Conservation (phyloP, 2,113 vertebrate genomes). For the Semnornis frantzii region DNA sequence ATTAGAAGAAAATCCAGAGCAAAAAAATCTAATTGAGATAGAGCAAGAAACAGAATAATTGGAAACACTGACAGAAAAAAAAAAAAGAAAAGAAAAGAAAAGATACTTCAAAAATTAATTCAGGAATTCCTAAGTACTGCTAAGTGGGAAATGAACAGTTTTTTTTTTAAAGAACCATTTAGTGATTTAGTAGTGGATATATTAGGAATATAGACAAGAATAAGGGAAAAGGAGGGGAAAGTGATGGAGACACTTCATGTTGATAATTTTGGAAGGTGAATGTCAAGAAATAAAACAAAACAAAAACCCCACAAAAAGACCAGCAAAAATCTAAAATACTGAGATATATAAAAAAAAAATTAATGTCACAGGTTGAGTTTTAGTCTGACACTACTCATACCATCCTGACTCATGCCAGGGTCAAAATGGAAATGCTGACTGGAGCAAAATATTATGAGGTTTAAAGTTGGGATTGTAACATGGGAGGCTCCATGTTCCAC, state of each 20-base stretch:
- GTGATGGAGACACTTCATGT: background rate
- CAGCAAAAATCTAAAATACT: fast-evolving
- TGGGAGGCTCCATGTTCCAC: no score
- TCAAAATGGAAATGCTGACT: no score
- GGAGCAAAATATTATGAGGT: no score
- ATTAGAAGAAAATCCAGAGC: background rate
- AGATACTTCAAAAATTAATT: background rate
- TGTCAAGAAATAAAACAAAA: background rate
- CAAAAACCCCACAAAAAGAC: no score
- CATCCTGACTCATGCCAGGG: no score
- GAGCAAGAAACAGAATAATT: background rate
- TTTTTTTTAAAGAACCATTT: background rate
- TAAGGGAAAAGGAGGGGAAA: background rate
- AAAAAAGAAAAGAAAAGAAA: background rate
- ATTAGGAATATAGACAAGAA: background rate
- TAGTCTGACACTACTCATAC: no score
- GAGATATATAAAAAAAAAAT: no score
- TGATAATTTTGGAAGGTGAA: background rate
- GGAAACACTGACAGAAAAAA: background rate
- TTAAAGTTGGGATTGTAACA: no score
- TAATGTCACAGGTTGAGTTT: no score
- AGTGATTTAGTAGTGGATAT: background rate
- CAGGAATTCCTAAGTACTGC: background rate
- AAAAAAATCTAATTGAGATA: background rate
- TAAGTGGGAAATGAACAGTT: background rate